phyloP scores from a whole-genome alignment of 2,888 invertebrate genomes.

The Drosophila neonasuta region DNA sequence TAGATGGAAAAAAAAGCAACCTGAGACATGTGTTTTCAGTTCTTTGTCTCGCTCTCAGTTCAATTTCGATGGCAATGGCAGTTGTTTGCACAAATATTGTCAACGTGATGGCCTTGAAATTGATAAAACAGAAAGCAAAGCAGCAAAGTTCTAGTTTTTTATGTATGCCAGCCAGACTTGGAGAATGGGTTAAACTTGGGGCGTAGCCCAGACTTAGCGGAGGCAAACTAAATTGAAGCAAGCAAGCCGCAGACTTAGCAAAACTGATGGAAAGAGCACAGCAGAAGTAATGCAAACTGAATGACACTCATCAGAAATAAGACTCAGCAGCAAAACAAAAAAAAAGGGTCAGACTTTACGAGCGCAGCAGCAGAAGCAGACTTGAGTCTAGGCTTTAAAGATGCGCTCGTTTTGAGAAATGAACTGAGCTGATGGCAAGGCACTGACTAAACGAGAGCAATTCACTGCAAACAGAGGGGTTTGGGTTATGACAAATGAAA shows the following conservation, averaged over 20 bases:
- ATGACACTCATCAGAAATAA: conserved; percentile 13
- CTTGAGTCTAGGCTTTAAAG: background rate
- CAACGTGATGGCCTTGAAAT: conserved; percentile 41
- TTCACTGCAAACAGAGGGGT: background rate
- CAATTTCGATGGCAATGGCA: conserved; percentile 34
- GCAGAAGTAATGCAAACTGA: conserved; percentile 5
- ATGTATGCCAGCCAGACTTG: conserved; percentile 1
- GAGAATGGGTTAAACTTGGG: background rate
- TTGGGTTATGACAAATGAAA: background rate
- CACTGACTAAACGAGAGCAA: background rate
- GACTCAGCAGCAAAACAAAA: background rate
- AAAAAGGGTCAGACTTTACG: conserved; percentile 3
- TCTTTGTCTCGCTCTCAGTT: conserved; percentile 20
- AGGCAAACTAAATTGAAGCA: background rate
- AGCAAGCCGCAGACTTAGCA: conserved; percentile 2
- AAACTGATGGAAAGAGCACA: background rate
- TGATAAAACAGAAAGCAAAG: conserved; percentile 15
- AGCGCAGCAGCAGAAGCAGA: background rate
- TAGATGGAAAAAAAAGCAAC: background rate
- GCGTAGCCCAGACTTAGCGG: background rate
- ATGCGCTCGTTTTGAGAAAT: background rate
- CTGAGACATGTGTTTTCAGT: conserved; percentile 24
- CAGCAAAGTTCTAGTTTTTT: conserved; percentile 14
- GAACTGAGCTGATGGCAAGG: background rate
- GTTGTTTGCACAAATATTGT: conserved; percentile 24